Percentiles rank a stretch among this genome's conserved stretches.
Evolutionary conservation across 2,888 invertebrate genomes (phyloP).

Genomic region (Microctonus hyperodae): DNA sequence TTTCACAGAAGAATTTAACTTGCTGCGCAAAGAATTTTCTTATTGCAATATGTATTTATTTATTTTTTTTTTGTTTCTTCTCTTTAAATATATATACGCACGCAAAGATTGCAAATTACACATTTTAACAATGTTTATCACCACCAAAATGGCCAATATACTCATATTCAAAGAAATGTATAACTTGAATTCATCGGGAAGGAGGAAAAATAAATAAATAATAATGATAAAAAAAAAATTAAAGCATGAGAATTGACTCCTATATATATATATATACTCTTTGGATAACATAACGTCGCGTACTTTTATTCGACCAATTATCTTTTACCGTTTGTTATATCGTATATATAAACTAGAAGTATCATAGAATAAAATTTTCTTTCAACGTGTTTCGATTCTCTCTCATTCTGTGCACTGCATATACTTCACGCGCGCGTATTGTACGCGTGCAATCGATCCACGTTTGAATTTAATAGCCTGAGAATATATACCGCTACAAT

Average conservation of each 20-base stretch:
- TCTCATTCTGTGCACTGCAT: too few relatives aligned
- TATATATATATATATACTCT: background rate
- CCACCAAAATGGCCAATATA: background rate
- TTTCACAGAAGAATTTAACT: slow-evolving; percentile 33
- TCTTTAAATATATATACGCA: too few relatives aligned
- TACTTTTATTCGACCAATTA: slow-evolving; percentile 11
- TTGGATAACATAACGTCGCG: background rate
- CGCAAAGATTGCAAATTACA: background rate
- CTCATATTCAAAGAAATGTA: background rate
- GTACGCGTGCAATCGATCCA: slow-evolving; percentile 26
- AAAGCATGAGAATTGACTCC: background rate
- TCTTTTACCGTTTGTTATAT: slow-evolving; percentile 28
- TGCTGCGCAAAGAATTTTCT: slow-evolving; percentile 13
- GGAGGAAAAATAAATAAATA: too few relatives aligned
- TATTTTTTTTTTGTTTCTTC: slow-evolving; percentile 12
- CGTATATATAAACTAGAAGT: slow-evolving; percentile 1
- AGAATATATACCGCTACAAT: slow-evolving; percentile 41
- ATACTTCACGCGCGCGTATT: background rate
- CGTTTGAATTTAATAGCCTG: slow-evolving; percentile 33
- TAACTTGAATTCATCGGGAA: too few relatives aligned
- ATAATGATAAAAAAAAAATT: too few relatives aligned
- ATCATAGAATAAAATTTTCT: slow-evolving; percentile 15
- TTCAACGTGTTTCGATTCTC: slow-evolving; percentile 19
- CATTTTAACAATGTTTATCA: background rate
- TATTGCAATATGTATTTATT: slow-evolving; percentile 24